Evolutionary conservation across 2,797 vertebrate species (phyloP).

Genomic region (Poeciliopsis paucimaculata): DNA sequence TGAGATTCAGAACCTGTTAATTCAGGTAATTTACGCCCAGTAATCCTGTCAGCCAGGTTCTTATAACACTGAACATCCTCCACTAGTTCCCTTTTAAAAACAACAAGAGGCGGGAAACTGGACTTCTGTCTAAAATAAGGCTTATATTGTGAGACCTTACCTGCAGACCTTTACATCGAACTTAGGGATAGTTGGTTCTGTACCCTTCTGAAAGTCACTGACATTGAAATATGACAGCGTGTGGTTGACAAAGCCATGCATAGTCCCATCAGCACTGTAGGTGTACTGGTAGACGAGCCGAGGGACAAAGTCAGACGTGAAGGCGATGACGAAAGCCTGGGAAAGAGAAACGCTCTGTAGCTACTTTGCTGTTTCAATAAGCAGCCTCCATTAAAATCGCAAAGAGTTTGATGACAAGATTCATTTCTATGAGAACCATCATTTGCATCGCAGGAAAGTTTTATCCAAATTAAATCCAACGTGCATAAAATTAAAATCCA

Average conservation of each 20-base stretch:
- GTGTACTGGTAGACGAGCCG: constrained; percentile 95
- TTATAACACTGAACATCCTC: background rate
- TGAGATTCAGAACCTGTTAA: no score
- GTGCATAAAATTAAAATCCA: no score
- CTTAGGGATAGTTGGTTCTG: constrained; percentile 83
- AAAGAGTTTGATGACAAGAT: background rate
- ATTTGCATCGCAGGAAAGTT: background rate
- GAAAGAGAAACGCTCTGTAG: constrained; percentile 26
- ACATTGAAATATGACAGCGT: constrained; percentile 95
- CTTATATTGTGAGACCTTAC: constrained; percentile 66
- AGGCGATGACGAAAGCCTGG: constrained; percentile 97
- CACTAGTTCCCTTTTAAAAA: background rate
- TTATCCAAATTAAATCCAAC: background rate
- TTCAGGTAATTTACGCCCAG: background rate
- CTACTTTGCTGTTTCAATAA: no score
- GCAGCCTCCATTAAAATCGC: background rate
- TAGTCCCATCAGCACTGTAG: constrained; percentile 92
- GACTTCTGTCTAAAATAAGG: background rate
- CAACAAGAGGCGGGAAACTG: background rate
- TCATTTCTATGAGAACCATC: background rate
- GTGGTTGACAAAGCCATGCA: constrained; percentile 96
- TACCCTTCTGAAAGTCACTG: constrained; percentile 89
- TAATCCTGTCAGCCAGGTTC: background rate
- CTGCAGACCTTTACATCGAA: constrained; percentile 90
- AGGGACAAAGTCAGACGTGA: constrained; percentile 98